Evolutionary conservation across 2,888 invertebrate genomes (phyloP).

Genomic region (Catocala fraxini): DNA sequence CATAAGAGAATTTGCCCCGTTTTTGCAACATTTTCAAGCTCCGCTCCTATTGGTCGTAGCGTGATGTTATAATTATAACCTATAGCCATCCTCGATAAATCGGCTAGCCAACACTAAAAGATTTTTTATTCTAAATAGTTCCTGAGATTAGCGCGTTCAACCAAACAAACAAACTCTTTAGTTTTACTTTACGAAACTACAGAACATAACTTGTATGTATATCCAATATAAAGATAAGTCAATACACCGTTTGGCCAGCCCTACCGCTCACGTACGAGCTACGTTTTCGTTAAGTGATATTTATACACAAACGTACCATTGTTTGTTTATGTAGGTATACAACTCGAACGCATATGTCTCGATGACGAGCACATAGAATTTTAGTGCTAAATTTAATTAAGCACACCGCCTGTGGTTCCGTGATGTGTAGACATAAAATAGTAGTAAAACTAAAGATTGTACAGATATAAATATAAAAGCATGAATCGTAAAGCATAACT

Average conservation of each 20-base stretch:
- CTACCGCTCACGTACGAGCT: slow-evolving; percentile 30
- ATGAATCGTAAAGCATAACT: slow-evolving; percentile 40
- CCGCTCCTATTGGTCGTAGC: too few relatives aligned
- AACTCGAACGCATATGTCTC: slow-evolving; percentile 27
- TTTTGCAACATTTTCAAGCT: too few relatives aligned
- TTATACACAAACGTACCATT: slow-evolving; percentile 47
- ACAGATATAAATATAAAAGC: slow-evolving; percentile 49
- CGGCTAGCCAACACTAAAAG: too few relatives aligned
- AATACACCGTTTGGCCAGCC: slow-evolving; percentile 33
- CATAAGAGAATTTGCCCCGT: too few relatives aligned
- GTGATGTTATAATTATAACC: too few relatives aligned
- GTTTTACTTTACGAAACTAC: too few relatives aligned
- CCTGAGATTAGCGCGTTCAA: too few relatives aligned
- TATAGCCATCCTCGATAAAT: too few relatives aligned
- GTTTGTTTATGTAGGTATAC: slow-evolving; percentile 44
- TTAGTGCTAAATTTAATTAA: slow-evolving; percentile 57
- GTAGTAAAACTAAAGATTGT: slow-evolving; percentile 49
- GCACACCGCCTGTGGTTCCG: slow-evolving; percentile 50
- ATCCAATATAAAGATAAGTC: background rate
- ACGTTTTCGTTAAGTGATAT: slow-evolving; percentile 49
- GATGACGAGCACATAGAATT: slow-evolving; percentile 37
- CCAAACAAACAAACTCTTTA: too few relatives aligned
- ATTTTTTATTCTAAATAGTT: too few relatives aligned
- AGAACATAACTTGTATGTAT: too few relatives aligned
- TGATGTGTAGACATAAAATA: slow-evolving; percentile 51